Conservation (phyloP, 2,888 invertebrate species). For the Rotaria macrura region DNA sequence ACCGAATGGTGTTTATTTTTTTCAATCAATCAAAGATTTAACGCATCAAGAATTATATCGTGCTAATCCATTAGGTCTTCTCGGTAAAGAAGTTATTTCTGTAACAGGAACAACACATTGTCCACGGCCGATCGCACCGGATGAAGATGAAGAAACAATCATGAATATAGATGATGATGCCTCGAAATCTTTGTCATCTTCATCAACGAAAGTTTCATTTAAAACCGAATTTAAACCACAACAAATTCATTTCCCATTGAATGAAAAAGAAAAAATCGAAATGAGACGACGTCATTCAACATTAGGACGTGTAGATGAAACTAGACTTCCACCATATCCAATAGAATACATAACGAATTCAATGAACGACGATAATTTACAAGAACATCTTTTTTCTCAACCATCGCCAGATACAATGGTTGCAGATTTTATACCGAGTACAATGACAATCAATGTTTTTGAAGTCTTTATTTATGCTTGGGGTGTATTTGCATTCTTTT, state of each 20-base stretch:
- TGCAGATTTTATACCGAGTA: slow-evolving; percentile 27
- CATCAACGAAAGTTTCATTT: neutral
- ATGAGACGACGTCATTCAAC: neutral
- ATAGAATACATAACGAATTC: neutral
- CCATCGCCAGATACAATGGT: neutral
- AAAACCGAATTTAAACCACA: neutral
- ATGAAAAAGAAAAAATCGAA: neutral
- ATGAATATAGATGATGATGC: neutral
- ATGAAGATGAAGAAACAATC: neutral
- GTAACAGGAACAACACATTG: neutral
- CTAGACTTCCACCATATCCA: neutral
- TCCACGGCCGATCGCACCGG: neutral
- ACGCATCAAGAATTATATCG: slow-evolving; percentile 6
- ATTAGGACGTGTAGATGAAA: neutral
- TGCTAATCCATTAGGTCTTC: slow-evolving; percentile 11
- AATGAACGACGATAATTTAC: neutral
- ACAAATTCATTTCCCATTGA: neutral
- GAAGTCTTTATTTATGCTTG: slow-evolving; percentile 33
- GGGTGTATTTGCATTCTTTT: slow-evolving; percentile 32
- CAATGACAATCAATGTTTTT: slow-evolving; percentile 29
- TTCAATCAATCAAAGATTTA: slow-evolving; percentile 5
- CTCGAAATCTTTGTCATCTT: neutral
- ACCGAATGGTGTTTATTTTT: neutral
- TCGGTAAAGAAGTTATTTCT: slow-evolving; percentile 2
- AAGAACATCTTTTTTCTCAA: neutral